Base-by-base conservation (phyloP, 2,888 invertebrate species). In the Heliconius erato region DNA sequence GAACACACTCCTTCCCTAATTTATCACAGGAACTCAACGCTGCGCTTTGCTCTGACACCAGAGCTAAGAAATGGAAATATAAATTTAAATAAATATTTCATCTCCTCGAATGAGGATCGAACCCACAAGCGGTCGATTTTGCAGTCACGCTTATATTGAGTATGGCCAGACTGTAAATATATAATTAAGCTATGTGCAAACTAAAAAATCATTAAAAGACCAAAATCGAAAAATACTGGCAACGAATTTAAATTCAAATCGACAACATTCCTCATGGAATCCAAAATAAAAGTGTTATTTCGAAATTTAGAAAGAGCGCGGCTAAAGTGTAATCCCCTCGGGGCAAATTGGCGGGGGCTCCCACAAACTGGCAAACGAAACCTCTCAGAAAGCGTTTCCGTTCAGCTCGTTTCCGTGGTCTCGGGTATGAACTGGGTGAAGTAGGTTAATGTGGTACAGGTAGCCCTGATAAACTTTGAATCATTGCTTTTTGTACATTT, bases 311-410 rank as follows among this genome's bases (percentile, higher is more conserved):
- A 67, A 74, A 74, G 74, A 68, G 71, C 71, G 59, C 54, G 54
- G 68, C 54, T 26, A 54, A 80, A 80, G 74, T 68, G 67, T 74
- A 80, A 49, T 80, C 74, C 74, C 80, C 80, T 68, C 69, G 63
- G 81, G 81, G 81, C 77, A 79, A 84, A 81, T 83, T 81, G 77
- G 49, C 59, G 49, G 78, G 68, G 40, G 44, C 72, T 28, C 44
- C 77, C 76, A 81, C 81, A 79, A 78, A 80, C 79, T 81, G 82
- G 80, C 84, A 84, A 84, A 84, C 83, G 80, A 84, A 85, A 86
- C 74, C 83, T 84, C 84, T 82, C 83, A 82, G 84, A 86, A 84
- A 84, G 85, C 84, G 86, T 85, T 86, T 86, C 86, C 86, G 86
- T 83, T 86, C 81, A 80, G 82, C 84, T 86, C 86, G 83, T 86